These are phyloP conservation scores for Saccostrea echinata DNA, from an alignment of 1,140 invertebrate genomes.

Conservation along the genomic window DNA sequence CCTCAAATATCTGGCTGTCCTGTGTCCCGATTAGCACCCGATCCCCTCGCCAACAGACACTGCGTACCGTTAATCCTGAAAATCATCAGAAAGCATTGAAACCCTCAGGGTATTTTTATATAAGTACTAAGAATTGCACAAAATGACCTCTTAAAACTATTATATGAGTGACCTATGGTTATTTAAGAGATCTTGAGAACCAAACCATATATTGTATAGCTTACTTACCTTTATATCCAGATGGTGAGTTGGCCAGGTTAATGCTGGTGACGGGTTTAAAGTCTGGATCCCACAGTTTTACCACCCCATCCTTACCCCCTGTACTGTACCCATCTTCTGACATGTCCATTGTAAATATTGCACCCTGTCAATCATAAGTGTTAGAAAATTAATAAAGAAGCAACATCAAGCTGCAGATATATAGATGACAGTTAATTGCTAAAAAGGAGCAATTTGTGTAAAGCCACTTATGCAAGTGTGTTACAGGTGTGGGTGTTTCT, in stretches of 20 bases:
- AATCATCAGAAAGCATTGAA: neutral
- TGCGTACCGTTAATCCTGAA: conserved; percentile 74
- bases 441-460: no score
- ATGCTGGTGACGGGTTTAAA: conserved; percentile 76
- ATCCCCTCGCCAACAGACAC: conserved; percentile 77
- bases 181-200: no score
- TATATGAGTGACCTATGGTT: no score
- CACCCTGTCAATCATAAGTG: conserved; percentile 65
- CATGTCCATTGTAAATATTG: conserved; percentile 74
- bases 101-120: neutral
- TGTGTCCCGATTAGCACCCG: conserved; percentile 77
- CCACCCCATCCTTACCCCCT: conserved; percentile 78
- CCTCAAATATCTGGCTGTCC: conserved; percentile 79
- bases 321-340: conserved; percentile 77
- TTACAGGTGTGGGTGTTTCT: no score
- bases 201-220: no score
- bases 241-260: conserved; percentile 71
- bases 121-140: neutral
- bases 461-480: no score
- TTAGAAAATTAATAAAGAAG: neutral
- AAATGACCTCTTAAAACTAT: no score
- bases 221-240: conserved; percentile 74
- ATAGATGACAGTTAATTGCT: no score
- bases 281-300: conserved; percentile 77
- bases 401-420: no score